These are phyloP conservation scores for Siderastrea siderea DNA, from an alignment of 92 coral and sea anemone genomes.

Conservation along the genomic window DNA sequence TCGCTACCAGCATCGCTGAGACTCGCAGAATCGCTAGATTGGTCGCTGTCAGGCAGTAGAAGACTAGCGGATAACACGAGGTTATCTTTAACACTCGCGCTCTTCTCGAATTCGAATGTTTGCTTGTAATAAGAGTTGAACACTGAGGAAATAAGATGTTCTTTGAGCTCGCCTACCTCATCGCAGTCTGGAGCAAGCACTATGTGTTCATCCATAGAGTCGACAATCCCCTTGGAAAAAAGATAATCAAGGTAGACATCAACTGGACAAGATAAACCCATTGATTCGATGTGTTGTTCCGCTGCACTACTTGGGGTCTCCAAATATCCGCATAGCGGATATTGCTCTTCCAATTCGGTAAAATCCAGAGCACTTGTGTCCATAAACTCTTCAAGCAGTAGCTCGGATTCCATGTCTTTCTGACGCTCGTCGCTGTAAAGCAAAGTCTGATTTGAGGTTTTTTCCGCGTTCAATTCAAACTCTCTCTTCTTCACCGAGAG, in stretches of 20 bases:
- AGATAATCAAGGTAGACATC: slow-evolving; percentile 89
- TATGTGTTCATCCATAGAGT: slow-evolving; percentile 82
- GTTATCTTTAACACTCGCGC: slow-evolving; percentile 74
- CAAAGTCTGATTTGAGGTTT: slow-evolving; percentile 1
- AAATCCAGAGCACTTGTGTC: slow-evolving; percentile 64
- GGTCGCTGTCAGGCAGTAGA: slow-evolving; percentile 69
- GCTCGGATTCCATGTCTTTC: slow-evolving; percentile 71
- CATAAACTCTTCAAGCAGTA: slow-evolving; percentile 77
- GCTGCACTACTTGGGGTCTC: slow-evolving; percentile 64
- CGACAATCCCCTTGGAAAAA: slow-evolving; percentile 89
- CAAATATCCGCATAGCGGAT: slow-evolving; percentile 50
- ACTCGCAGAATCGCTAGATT: slow-evolving; percentile 65
- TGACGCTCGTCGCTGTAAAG: slow-evolving; percentile 16
- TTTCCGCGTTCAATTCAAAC: background rate
- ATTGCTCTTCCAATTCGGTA: slow-evolving; percentile 57
- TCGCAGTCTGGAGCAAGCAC: slow-evolving; percentile 74
- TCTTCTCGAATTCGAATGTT: slow-evolving; percentile 73
- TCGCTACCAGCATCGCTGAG: slow-evolving; percentile 69
- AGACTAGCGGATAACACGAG: slow-evolving; percentile 84
- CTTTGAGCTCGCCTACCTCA: slow-evolving; percentile 83
- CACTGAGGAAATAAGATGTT: slow-evolving; percentile 87
- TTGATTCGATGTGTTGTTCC: slow-evolving; percentile 75
- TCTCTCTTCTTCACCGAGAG: background rate
- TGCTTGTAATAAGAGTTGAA: slow-evolving; percentile 85
- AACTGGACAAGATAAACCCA: slow-evolving; percentile 83